Evolutionary conservation across 2,888 invertebrate species (phyloP).

Genomic region (Conops quadrifasciatus): DNA sequence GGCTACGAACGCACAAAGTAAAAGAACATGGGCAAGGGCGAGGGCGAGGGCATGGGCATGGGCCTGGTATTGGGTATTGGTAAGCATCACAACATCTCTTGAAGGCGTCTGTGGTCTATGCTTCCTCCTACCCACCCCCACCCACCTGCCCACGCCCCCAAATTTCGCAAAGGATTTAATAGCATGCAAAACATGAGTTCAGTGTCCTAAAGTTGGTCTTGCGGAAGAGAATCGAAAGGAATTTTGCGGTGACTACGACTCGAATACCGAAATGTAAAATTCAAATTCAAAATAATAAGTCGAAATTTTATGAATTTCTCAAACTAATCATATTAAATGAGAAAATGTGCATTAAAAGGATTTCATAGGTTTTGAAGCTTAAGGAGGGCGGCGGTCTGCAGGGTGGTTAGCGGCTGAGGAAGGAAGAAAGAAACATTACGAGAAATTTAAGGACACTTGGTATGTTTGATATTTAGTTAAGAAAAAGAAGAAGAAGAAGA

Average conservation of each 20-base stretch:
- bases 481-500: no score
- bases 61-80: no score
- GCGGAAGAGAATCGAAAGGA: background rate
- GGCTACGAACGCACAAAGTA: no score
- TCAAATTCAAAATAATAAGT: constrained; percentile 42
- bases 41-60: background rate
- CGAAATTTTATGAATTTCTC: constrained; percentile 37
- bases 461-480: no score
- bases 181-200: background rate
- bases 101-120: no score
- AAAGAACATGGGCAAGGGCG: no score
- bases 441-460: background rate
- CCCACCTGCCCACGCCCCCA: background rate
- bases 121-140: no score
- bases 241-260: constrained; percentile 14
- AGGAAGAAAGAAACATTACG: no score
- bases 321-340: constrained; percentile 44
- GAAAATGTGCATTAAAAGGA: constrained; percentile 33
- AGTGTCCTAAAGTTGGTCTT: background rate
- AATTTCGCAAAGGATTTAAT: background rate
- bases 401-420: no score
- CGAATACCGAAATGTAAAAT: constrained; percentile 31
- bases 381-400: no score
- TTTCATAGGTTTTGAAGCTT: background rate
- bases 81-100: no score